Conservation (phyloP, 2,113 vertebrate species). For the Opisthocomus hoazin region DNA sequence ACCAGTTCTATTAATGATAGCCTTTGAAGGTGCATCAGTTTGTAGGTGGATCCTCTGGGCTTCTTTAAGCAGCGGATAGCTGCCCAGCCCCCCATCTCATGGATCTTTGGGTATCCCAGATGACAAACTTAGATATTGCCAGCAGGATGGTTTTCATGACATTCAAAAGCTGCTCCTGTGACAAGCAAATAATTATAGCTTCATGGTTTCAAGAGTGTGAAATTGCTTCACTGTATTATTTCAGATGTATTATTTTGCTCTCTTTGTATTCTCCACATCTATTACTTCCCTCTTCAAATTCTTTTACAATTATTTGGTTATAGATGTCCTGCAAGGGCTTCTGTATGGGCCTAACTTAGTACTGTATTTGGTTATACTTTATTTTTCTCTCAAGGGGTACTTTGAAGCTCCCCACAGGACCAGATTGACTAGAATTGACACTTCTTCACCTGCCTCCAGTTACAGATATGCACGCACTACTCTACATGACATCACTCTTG, state of each 20-base stretch:
- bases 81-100: neutral
- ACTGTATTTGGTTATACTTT: neutral
- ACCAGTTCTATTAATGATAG: neutral
- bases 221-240: neutral
- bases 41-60: neutral
- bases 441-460: neutral
- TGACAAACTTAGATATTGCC: neutral
- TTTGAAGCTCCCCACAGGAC: neutral
- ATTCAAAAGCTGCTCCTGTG: neutral
- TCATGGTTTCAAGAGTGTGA: neutral
- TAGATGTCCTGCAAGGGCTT: neutral
- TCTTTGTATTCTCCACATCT: neutral
- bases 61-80: neutral
- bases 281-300: neutral
- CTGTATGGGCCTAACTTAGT: neutral
- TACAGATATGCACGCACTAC: fast-evolving
- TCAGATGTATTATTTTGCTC: neutral
- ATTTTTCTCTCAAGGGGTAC: neutral
- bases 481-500: neutral
- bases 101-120: neutral
- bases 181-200: neutral
- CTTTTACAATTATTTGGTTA: neutral
- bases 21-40: neutral
- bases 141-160: neutral
- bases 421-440: neutral